Conservation (phyloP, 2,888 invertebrate species). For the Dicycla oo region DNA sequence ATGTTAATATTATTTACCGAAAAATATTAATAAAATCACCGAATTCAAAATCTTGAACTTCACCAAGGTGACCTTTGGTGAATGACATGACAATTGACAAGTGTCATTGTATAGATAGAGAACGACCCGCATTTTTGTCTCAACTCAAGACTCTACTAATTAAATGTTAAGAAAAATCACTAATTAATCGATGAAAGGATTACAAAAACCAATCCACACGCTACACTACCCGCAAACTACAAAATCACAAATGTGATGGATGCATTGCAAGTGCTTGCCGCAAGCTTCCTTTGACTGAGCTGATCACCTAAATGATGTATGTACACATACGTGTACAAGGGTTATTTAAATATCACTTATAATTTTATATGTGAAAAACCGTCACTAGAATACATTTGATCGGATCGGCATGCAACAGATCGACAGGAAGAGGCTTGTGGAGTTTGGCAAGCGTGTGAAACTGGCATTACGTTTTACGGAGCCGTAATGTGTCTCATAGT, state of each 20-base stretch:
- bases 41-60: conserved; percentile 82
- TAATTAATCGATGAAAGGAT: background rate
- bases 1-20: conserved; percentile 72
- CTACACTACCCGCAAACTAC: background rate
- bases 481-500: background rate
- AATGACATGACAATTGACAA: conserved; percentile 45
- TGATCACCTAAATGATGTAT: no score
- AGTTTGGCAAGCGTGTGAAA: background rate
- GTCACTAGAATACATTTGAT: background rate
- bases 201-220: background rate
- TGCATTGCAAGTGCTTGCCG: background rate
- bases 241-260: background rate
- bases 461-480: background rate
- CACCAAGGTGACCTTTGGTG: conserved; percentile 88
- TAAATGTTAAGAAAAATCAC: background rate
- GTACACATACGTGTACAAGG: no score
- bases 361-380: background rate
- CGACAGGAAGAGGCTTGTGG: background rate
- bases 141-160: conserved; percentile 8
- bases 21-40: conserved; percentile 69
- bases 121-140: background rate
- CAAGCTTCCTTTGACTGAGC: background rate
- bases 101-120: conserved; percentile 22
- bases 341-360: background rate
- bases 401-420: no score